Base-by-base conservation (phyloP, 30 jellyfish, hydroid and myxozoan species). In the Aurelia aurita region DNA sequence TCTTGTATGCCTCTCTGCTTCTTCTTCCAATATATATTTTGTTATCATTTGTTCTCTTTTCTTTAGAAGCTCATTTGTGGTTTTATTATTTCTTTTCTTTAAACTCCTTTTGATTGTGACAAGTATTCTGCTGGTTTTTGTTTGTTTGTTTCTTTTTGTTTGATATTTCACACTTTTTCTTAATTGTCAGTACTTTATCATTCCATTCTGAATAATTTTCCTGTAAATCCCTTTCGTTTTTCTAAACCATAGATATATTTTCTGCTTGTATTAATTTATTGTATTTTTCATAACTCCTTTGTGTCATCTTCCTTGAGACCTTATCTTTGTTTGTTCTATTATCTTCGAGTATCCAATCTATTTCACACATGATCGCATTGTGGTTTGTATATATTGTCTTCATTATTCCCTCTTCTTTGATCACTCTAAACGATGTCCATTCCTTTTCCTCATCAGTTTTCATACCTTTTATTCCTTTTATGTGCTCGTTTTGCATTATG, bases 401-500 rank as follows among this genome's bases (percentile, higher is more conserved):
- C 12, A 9, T 9, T 23, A 8, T 59, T 12, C 25, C 72, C 11
- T 67, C 21, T 67, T 21, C 61, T 67, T 25, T 31, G 13, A 67
- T 35, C 32, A 44, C 43, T 71, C 83, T 13, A 26, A 27, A 74
- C 29, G 87, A 83, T 49, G 78, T 74, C 28, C 21, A n/a, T n/a
- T 9, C 18, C 49, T 53, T 74, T 23, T 74, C 87, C 29, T 74
- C 87, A 27, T 74, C 87, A 18, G 53, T 74, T 25, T 10, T 57
- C 6, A 74, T n/a, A 7, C 27, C 54, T 23, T 28, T 22, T 5
- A 65, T 20, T 12, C 25, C 16, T 19, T 5, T 8, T 46, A 22
- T 31, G 18, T 57, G 58, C 18, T n/a, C 21, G n/a, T 77, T 28
- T 35, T 77, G 23, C 19, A 62, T n/a, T 11, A 77, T 58, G 7